Evolutionary conservation across 2,797 vertebrate genomes (phyloP), one percentile per base, ranked within the genome.

Genomic region (Phataginus tetradactyla): DNA sequence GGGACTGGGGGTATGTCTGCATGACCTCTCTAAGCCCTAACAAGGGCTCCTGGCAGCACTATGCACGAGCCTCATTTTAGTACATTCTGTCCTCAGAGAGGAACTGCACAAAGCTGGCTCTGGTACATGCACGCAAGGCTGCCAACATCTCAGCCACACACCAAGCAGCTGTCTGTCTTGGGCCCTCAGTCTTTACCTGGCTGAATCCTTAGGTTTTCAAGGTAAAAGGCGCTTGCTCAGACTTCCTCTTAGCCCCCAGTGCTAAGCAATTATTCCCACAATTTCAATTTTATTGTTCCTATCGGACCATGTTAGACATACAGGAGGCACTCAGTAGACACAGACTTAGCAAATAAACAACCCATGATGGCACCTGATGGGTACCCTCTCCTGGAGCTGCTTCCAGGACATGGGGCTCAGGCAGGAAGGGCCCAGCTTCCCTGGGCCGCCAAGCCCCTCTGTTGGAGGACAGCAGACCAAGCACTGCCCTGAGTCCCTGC

Each of bases 1-100:
- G 49, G 92, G 84, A 97, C 74, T 79, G 98, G 97, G 96, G 97
- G 85, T 72, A 96, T 97, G 95, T 98, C 98, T 98, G 94, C 91
- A 96, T 79, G 98, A 98, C 97, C 98, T 98, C 97, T 98, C 97
- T 98, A 92, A 86, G 80, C 91, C 97, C 96, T 53, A 45, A 2
- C 10, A 85, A 96, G 85, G 79, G 78, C 96, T 97, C 94, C 95
- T 92, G 93, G 95, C 95, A 95, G 93, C 94, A 95, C 78, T 63
- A 15, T 59, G 79, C 0, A 0, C 71, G 85, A 91, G 97, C 90
- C 87, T 75, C 66, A 51, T 20, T 96, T 96, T 77, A 95, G 71
- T 98, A 94, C 93, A 91, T 74, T 63, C 85, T 95, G 95, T 83
- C 20, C 39, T 89, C 15, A 86, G 97, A n/a, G 78, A 93, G 64